These are phyloP conservation scores for Prenolepis imparis DNA, from an alignment of 2,888 invertebrate species.

Conservation along the genomic window DNA sequence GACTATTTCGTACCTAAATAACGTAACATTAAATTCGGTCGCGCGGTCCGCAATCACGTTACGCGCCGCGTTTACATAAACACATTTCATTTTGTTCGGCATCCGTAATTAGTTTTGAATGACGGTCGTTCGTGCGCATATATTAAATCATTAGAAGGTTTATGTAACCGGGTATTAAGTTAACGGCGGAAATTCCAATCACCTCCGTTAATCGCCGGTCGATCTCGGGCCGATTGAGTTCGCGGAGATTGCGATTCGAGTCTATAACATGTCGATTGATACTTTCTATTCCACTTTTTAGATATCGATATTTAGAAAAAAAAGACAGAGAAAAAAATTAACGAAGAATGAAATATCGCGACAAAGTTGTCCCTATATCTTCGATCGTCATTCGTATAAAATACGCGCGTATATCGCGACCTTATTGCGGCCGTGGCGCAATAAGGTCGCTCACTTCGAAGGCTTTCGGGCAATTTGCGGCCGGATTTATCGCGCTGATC, in stretches of 20 bases:
- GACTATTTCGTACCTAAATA: constrained; percentile 5
- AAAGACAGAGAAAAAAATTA: not conserved
- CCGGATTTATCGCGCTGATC: constrained; percentile 33
- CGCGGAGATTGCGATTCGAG: constrained; percentile 18
- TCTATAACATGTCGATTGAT: constrained; percentile 21
- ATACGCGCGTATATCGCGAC: constrained; percentile 13
- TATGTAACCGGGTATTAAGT: constrained; percentile 58
- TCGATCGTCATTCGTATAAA: not conserved
- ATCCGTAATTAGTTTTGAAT: constrained; percentile 62
- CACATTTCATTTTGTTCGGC: constrained; percentile 57
- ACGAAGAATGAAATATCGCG: not conserved
- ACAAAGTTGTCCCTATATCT: not conserved
- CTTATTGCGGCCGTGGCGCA: constrained; percentile 45
- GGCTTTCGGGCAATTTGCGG: constrained; percentile 33
- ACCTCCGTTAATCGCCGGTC: constrained; percentile 18
- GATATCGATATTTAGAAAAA: not conserved
- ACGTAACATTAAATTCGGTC: constrained; percentile 66
- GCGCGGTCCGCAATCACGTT: constrained; percentile 40
- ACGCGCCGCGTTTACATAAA: constrained; percentile 53
- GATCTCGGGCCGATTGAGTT: constrained; percentile 17
- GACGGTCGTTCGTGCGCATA: constrained; percentile 49
- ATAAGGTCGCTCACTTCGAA: constrained; percentile 11
- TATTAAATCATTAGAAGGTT: constrained; percentile 52
- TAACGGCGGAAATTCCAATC: constrained; percentile 46
- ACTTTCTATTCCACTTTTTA: constrained; percentile 30